Evolutionary conservation across 2,113 vertebrate species (phyloP).

Genomic region (Chrysochloris asiatica): DNA sequence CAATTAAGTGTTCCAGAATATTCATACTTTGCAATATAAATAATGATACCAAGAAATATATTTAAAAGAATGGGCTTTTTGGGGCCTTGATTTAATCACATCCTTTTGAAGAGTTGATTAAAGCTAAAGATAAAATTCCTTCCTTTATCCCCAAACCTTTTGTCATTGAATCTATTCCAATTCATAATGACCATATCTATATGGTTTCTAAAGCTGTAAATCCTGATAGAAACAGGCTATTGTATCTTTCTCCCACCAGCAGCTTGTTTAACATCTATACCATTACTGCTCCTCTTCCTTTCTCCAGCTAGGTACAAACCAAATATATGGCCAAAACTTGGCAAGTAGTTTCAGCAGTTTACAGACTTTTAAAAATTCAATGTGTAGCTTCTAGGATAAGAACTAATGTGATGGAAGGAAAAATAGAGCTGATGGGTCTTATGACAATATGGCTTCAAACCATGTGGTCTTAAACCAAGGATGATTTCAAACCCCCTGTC

Average conservation of each 20-base stretch:
- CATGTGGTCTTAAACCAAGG: too few species aligned
- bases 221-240: too few species aligned
- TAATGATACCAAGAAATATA: background rate
- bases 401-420: background rate
- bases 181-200: too few species aligned
- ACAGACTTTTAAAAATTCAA: background rate
- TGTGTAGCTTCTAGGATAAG: background rate
- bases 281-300: background rate
- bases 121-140: background rate
- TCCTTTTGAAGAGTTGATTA: background rate
- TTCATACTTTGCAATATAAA: too few species aligned
- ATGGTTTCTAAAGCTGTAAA: too few species aligned
- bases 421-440: background rate
- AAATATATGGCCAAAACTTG: background rate
- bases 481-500: too few species aligned
- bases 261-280: too few species aligned
- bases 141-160: too few species aligned
- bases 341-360: background rate
- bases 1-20: too few species aligned
- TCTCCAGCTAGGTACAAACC: background rate
- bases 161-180: too few species aligned
- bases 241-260: too few species aligned
- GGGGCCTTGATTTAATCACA: background rate
- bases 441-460: background rate
- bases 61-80: too few species aligned